Percentiles rank a stretch among this genome's conserved stretches.
These are phyloP conservation scores for Tenebrosternarchus preto DNA, from an alignment of 2,113 vertebrate genomes.

Conservation along the genomic window DNA sequence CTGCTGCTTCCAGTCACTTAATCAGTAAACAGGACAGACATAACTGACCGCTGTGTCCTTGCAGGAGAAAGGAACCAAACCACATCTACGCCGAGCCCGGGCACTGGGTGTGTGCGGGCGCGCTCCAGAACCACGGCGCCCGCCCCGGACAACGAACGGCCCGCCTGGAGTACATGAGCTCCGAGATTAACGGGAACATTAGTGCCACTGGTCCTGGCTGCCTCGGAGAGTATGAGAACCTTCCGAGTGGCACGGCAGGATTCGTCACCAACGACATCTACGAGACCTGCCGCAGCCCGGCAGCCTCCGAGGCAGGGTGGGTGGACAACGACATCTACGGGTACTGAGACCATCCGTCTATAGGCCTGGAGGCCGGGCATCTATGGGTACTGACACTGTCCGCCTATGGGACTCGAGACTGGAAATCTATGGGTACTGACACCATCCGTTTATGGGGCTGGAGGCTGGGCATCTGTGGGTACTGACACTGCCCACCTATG, in stretches of 20 bases:
- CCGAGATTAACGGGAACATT: slow-evolving; percentile 36
- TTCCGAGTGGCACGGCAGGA: slow-evolving; percentile 67
- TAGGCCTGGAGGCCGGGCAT: neutral
- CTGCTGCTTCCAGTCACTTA: neutral
- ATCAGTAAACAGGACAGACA: neutral
- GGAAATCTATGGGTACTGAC: slow-evolving; percentile 89
- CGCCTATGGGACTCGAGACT: neutral
- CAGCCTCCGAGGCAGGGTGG: slow-evolving; percentile 78
- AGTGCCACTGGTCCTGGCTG: slow-evolving; percentile 56
- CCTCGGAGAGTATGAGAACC: slow-evolving; percentile 75
- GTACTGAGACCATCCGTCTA: slow-evolving; percentile 63
- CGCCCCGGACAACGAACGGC: neutral
- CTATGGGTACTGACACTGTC: slow-evolving; percentile 78
- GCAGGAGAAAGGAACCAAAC: slow-evolving; percentile 75
- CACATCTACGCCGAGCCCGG: slow-evolving; percentile 62
- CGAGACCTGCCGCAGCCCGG: slow-evolving; percentile 75
- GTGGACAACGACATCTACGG: slow-evolving; percentile 97
- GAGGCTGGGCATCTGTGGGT: neutral
- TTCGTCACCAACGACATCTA: slow-evolving; percentile 95
- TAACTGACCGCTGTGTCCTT: slow-evolving; percentile 19
- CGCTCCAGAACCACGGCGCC: slow-evolving; percentile 15
- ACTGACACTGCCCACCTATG: too few relatives aligned
- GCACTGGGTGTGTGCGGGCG: slow-evolving; percentile 67
- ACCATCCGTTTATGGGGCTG: neutral
- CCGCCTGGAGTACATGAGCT: slow-evolving; percentile 55